A percentile compares a stretch with the other conserved stretches of the same genome.
phyloP scores from a whole-genome alignment of 2,888 invertebrate species.

The Prenolepis imparis region DNA sequence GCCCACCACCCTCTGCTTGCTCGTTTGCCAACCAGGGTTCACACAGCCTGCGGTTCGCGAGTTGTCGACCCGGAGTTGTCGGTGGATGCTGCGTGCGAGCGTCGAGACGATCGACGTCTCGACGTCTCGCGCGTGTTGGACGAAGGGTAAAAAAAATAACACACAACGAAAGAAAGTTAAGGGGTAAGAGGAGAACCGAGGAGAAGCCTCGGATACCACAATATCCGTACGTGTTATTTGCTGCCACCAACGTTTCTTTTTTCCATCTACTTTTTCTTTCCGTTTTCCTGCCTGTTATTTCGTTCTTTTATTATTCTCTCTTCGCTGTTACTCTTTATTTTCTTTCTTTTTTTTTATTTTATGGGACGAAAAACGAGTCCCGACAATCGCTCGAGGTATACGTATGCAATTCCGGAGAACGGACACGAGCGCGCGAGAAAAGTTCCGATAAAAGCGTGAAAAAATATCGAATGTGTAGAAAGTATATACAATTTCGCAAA shows the following conservation, averaged over 20 bases:
- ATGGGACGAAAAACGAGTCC: slow-evolving; percentile 41
- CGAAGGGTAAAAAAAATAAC: neutral
- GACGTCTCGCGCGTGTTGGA: slow-evolving; percentile 36
- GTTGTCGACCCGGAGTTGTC: slow-evolving; percentile 2
- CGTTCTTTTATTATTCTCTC: neutral
- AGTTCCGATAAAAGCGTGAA: slow-evolving; percentile 14
- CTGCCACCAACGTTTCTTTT: slow-evolving; percentile 82
- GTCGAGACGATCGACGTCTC: slow-evolving; percentile 47
- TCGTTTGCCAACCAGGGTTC: slow-evolving; percentile 38
- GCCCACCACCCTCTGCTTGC: slow-evolving; percentile 53
- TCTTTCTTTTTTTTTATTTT: slow-evolving; percentile 23
- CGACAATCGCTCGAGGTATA: slow-evolving; percentile 45
- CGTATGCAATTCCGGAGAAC: slow-evolving; percentile 40
- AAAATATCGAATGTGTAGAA: slow-evolving; percentile 2
- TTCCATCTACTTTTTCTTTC: slow-evolving; percentile 43
- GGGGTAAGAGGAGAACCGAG: slow-evolving; percentile 40
- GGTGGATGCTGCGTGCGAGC: slow-evolving; percentile 42
- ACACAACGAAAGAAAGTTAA: slow-evolving; percentile 26
- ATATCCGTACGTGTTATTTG: slow-evolving; percentile 82
- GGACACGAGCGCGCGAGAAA: slow-evolving; percentile 40
- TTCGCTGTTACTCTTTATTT: neutral
- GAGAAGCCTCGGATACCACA: slow-evolving; percentile 56
- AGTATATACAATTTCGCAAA: neutral
- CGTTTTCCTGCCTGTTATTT: slow-evolving; percentile 24
- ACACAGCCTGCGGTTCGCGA: slow-evolving; percentile 46